These are phyloP conservation scores for Peribatodes rhomboidaria DNA, from an alignment of 2,888 invertebrate species.

Conservation along the genomic window DNA sequence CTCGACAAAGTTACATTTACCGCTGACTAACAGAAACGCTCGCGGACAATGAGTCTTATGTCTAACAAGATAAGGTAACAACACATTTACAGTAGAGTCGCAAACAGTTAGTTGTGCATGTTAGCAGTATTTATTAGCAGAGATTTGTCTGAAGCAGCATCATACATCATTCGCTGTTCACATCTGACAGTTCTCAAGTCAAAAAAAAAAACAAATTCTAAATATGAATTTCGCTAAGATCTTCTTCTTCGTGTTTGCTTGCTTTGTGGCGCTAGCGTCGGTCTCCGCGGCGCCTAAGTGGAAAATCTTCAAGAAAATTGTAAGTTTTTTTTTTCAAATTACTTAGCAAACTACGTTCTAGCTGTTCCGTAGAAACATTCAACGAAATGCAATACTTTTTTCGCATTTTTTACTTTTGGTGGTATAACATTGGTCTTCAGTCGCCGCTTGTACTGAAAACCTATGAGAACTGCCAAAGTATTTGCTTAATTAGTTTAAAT, in stretches of 20 bases:
- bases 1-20: constrained; percentile 17
- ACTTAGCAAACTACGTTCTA: too few species aligned
- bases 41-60: constrained; percentile 11
- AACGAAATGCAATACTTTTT: too few species aligned
- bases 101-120: background rate
- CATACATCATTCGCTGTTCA: constrained; percentile 32
- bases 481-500: too few species aligned
- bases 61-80: background rate
- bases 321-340: constrained; percentile 61
- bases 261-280: constrained; percentile 56
- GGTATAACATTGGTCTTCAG: too few species aligned
- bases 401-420: too few species aligned
- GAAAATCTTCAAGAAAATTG: constrained; percentile 70
- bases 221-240: constrained; percentile 64
- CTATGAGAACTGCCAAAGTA: too few species aligned
- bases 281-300: constrained; percentile 64
- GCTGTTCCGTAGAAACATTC: too few species aligned
- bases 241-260: constrained; percentile 63
- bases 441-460: too few species aligned
- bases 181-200: constrained; percentile 23
- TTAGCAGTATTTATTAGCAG: constrained; percentile 27
- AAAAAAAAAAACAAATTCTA: constrained; percentile 36
- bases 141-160: constrained; percentile 12
- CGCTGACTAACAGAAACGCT: background rate
- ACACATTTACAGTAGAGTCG: background rate